Conservation (phyloP, 2,797 vertebrate species). For the Euphonia xanthogaster region DNA sequence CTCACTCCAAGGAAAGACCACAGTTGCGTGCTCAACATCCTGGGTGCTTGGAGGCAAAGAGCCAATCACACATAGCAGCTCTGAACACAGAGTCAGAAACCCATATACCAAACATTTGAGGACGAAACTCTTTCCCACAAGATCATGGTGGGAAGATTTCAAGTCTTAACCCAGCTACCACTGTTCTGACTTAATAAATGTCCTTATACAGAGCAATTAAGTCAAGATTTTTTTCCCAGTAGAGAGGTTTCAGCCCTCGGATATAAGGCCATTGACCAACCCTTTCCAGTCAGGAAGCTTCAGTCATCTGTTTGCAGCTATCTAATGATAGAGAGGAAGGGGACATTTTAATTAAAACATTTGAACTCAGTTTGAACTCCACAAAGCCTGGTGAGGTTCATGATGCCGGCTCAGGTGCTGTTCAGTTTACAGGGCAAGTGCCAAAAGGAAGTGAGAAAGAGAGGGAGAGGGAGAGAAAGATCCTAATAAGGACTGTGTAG, state of each 20-base stretch:
- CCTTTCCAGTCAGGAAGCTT: constrained; percentile 53
- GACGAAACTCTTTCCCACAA: neutral
- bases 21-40: neutral
- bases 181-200: neutral
- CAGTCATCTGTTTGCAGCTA: constrained; percentile 53
- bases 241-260: constrained; percentile 13
- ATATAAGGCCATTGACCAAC: constrained; percentile 58
- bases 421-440: constrained; percentile 21
- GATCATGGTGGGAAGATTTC: neutral
- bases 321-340: constrained; percentile 53
- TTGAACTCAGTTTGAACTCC: constrained; percentile 59
- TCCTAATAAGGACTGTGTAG: constrained; percentile 50
- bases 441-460: constrained; percentile 59
- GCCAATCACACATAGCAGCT: neutral
- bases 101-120: neutral
- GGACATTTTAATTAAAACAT: constrained; percentile 52
- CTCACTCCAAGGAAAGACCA: neutral
- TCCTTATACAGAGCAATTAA: neutral
- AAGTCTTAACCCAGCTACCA: neutral
- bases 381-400: constrained; percentile 8
- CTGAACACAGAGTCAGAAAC: neutral
- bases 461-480: neutral
- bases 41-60: neutral
- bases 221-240: constrained; percentile 14
- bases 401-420: constrained; percentile 43